These are phyloP conservation scores for Otus sunia DNA, from an alignment of 2,113 vertebrate species.

Conservation along the genomic window DNA sequence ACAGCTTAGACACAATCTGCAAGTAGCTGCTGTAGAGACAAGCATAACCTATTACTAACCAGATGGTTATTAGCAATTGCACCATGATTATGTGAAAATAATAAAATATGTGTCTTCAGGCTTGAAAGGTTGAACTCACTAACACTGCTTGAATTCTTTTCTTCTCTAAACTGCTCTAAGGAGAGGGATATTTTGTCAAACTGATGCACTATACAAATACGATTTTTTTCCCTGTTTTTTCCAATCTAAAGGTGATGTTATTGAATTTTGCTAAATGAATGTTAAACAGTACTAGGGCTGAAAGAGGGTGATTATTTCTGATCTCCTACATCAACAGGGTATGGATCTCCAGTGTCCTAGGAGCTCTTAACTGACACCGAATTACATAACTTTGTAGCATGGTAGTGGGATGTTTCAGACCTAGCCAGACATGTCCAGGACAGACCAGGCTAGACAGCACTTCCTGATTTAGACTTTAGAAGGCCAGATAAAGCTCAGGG, in stretches of 20 bases:
- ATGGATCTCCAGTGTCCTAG: background rate
- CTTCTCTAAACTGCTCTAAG: background rate
- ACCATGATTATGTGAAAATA: background rate
- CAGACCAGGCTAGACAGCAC: background rate
- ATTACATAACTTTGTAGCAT: background rate
- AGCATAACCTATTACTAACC: background rate
- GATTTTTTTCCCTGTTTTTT: background rate
- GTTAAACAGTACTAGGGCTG: background rate
- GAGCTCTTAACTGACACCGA: background rate
- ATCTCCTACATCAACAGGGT: background rate
- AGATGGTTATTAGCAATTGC: background rate
- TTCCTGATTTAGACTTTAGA: background rate
- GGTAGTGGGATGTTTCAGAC: background rate
- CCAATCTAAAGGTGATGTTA: background rate
- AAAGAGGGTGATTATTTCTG: background rate
- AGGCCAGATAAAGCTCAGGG: background rate
- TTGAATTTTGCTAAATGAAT: background rate
- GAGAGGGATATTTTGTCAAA: background rate
- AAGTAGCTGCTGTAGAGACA: background rate
- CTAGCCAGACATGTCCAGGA: background rate
- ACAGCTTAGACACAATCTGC: background rate
- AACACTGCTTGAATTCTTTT: background rate
- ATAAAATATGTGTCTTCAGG: background rate
- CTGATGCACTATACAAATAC: background rate
- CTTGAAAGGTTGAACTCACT: background rate